Conservation (phyloP, 2,888 invertebrate species). For the Cryptops parisi region DNA sequence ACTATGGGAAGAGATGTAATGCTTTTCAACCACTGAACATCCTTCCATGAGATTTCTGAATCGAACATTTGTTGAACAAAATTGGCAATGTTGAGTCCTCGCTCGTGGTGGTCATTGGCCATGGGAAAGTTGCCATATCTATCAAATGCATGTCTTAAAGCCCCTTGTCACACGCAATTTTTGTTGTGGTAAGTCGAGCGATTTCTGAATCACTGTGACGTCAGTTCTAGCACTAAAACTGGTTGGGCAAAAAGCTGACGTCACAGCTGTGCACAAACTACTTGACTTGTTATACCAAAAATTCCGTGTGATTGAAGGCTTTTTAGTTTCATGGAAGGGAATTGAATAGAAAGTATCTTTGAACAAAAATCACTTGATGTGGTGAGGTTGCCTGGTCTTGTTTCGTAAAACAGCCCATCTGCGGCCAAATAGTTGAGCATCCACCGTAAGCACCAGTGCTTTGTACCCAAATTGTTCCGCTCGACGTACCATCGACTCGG, state of each 20-base stretch:
- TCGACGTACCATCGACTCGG: conserved; percentile 50
- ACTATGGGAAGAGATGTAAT: conserved; percentile 65
- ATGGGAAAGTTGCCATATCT: conserved; percentile 43
- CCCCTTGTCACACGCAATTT: too few relatives aligned
- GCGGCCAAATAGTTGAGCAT: conserved; percentile 73
- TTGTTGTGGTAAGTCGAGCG: too few relatives aligned
- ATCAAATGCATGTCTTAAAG: conserved; percentile 69
- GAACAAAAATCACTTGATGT: conserved; percentile 48
- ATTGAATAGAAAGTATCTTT: too few relatives aligned
- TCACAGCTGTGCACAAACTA: too few relatives aligned
- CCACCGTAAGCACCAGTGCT: conserved; percentile 74
- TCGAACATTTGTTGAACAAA: conserved; percentile 66
- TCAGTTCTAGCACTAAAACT: too few relatives aligned
- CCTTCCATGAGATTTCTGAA: conserved; percentile 67
- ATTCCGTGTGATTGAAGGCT: too few relatives aligned
- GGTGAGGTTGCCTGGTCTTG: conserved; percentile 62
- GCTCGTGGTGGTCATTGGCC: conserved; percentile 35
- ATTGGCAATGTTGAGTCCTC: conserved; percentile 60
- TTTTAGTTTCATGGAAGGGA: too few relatives aligned
- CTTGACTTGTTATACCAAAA: too few relatives aligned
- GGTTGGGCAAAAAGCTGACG: too few relatives aligned
- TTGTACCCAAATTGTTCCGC: conserved; percentile 71
- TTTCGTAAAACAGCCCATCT: conserved; percentile 68
- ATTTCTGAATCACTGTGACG: too few relatives aligned
- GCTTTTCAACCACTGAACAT: conserved; percentile 63